Conservation (phyloP, 2,888 invertebrate species). For the Eustalomyia histrio region DNA sequence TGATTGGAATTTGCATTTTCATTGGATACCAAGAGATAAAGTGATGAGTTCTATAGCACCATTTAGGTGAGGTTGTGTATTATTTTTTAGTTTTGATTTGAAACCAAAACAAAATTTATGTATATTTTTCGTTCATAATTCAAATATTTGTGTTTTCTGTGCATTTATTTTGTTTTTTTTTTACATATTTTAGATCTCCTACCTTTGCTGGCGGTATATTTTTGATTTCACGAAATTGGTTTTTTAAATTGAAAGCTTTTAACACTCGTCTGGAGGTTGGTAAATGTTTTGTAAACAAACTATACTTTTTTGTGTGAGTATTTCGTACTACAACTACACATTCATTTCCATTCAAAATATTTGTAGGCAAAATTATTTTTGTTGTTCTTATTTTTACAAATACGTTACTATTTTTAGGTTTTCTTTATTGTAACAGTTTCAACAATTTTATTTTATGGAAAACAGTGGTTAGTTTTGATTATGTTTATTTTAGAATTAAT, state of each 20-base stretch:
- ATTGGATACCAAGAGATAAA: constrained; percentile 76
- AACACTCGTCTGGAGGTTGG: constrained; percentile 76
- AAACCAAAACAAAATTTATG: background rate
- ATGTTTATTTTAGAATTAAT: too few species aligned
- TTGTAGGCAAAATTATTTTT: constrained; percentile 35
- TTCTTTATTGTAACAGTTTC: constrained; percentile 8
- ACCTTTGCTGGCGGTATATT: constrained; percentile 77
- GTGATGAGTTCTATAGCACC: constrained; percentile 30
- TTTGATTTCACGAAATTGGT: constrained; percentile 78
- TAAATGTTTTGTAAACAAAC: constrained; percentile 47
- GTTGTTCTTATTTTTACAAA: constrained; percentile 24
- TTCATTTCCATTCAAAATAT: constrained; percentile 27
- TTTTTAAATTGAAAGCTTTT: constrained; percentile 77
- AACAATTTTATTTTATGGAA: constrained; percentile 25
- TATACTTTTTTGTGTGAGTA: constrained; percentile 26
- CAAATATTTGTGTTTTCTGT: constrained; percentile 31
- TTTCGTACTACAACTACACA: constrained; percentile 1
- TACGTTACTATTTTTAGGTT: background rate
- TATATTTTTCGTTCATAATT: constrained; percentile 33
- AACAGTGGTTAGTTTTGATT: background rate
- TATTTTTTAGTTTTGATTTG: constrained; percentile 22
- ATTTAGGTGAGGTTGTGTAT: constrained; percentile 36
- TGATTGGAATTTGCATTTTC: constrained; percentile 81
- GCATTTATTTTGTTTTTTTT: constrained; percentile 28
- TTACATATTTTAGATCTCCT: constrained; percentile 71